Conservation (phyloP, 2,113 vertebrate species). For the Trinectes maculatus region DNA sequence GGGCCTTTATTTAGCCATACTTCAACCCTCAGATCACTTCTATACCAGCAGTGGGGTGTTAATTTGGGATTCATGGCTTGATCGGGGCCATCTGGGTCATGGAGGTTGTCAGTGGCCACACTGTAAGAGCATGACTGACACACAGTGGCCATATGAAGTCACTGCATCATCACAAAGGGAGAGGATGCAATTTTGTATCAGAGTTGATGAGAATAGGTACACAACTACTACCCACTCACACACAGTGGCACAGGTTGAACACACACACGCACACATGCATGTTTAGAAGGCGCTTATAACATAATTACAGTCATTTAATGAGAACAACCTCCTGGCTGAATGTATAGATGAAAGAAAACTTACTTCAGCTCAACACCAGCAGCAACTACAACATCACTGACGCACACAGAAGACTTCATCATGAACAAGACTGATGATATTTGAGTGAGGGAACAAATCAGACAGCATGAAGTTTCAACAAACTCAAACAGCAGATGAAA, state of each 20-base stretch:
- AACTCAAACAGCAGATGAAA: background rate
- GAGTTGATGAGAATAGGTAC: background rate
- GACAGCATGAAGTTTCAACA: background rate
- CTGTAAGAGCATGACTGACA: conserved; percentile 16
- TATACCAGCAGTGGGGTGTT: conserved; percentile 47
- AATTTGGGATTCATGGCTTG: conserved; percentile 45
- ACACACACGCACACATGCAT: background rate
- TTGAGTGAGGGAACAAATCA: background rate
- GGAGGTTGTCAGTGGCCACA: conserved; percentile 27
- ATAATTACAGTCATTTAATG: conserved; percentile 12
- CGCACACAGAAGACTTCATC: background rate
- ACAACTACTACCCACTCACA: background rate
- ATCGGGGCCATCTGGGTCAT: conserved; percentile 48
- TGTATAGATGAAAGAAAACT: background rate
- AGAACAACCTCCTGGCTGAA: background rate
- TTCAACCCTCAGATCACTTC: conserved; percentile 32
- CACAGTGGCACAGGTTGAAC: no score
- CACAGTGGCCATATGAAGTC: conserved; percentile 16
- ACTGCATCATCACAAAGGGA: conserved; percentile 45
- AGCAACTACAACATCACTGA: conserved; percentile 5
- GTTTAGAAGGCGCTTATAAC: no score
- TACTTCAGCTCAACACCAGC: conserved; percentile 6
- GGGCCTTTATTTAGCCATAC: conserved; percentile 55
- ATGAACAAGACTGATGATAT: background rate
- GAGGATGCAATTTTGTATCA: background rate